These are phyloP conservation scores for Mactra quadrangularis DNA, from an alignment of 1,140 invertebrate species.

Conservation along the genomic window DNA sequence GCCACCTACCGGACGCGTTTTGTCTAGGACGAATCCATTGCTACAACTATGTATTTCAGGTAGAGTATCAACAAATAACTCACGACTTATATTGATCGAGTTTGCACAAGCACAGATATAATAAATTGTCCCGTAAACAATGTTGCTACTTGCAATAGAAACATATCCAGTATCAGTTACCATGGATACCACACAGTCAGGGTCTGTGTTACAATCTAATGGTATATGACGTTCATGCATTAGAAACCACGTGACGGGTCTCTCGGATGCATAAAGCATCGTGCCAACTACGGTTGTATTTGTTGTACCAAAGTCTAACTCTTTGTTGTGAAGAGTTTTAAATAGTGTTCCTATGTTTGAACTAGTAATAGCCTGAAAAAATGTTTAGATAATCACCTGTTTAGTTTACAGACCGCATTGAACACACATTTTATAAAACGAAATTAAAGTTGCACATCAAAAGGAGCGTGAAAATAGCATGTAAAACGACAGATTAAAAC, in stretches of 20 bases:
- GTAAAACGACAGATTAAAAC: no score
- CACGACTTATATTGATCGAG: background rate
- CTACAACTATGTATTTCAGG: background rate
- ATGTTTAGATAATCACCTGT: no score
- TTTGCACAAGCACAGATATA: background rate
- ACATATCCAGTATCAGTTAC: constrained; percentile 30
- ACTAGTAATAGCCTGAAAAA: background rate
- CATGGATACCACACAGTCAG: constrained; percentile 6
- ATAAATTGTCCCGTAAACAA: background rate
- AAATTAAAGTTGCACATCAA: no score
- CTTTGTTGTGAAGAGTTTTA: background rate
- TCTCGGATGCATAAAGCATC: constrained; percentile 17
- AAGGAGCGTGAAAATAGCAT: no score
- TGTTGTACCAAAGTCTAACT: background rate
- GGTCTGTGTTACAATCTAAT: constrained; percentile 15
- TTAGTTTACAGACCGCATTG: no score
- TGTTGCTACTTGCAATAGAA: background rate
- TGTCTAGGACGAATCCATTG: constrained; percentile 17
- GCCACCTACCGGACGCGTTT: background rate
- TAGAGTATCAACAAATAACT: background rate
- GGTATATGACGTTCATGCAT: constrained; percentile 38
- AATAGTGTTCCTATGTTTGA: background rate
- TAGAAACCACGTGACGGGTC: constrained; percentile 64
- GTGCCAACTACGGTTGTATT: constrained; percentile 2
- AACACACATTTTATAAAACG: no score